Percentiles rank a stretch among this genome's conserved stretches.
These are phyloP conservation scores for Xenopus petersii DNA, from an alignment of 2,797 vertebrate genomes.

Conservation along the genomic window DNA sequence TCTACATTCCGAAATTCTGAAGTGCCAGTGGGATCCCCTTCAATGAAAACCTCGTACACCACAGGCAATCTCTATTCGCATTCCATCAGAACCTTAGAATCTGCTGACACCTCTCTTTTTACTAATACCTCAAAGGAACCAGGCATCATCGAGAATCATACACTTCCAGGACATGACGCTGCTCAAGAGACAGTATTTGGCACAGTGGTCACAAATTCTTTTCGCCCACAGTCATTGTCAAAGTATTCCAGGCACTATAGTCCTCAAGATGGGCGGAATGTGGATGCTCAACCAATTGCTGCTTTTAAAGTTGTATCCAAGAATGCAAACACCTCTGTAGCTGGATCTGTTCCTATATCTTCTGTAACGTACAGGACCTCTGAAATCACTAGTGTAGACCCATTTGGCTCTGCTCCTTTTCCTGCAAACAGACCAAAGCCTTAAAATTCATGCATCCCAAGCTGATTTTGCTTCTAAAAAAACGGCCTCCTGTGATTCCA, in stretches of 20 bases:
- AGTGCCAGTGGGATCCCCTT: accelerated
- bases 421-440: constrained; percentile 77
- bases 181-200: constrained; percentile 55
- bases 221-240: constrained; percentile 80
- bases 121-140: constrained; percentile 44
- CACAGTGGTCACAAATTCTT: constrained; percentile 65
- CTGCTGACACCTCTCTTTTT: constrained; percentile 48
- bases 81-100: constrained; percentile 32
- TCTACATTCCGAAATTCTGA: constrained; percentile 52
- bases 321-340: constrained; percentile 65
- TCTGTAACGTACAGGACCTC: constrained; percentile 71
- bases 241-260: constrained; percentile 94
- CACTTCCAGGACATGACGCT: constrained; percentile 48
- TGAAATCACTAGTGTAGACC: constrained; percentile 64
- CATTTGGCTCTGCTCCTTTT: constrained; percentile 78
- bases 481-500: not conserved
- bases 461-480: constrained; percentile 5
- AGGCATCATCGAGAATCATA: constrained; percentile 42
- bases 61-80: constrained; percentile 23
- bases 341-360: constrained; percentile 72
- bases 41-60: constrained; percentile 27
- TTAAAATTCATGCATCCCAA: constrained; percentile 54
- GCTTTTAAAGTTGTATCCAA: constrained; percentile 65
- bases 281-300: constrained; percentile 57
- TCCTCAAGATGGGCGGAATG: constrained; percentile 58